Evolutionary conservation across 2,113 vertebrate species (phyloP).

Genomic region (Hippocampus mohnikei): DNA sequence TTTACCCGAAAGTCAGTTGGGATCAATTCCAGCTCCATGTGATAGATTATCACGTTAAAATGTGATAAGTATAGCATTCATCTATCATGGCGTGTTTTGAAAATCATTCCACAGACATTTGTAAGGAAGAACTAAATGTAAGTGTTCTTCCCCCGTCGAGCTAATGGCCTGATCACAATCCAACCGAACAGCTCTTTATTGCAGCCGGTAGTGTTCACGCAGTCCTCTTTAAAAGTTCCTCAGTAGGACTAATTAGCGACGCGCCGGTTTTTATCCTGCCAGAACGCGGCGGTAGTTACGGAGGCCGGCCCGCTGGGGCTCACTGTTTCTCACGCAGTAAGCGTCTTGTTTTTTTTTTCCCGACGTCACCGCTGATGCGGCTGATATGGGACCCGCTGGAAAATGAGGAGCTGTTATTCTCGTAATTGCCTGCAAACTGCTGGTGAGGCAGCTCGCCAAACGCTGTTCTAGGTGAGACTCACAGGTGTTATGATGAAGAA

Average conservation of each 20-base stretch:
- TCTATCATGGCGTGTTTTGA: constrained; percentile 35
- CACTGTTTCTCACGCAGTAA: constrained; percentile 8
- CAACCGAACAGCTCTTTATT: constrained; percentile 56
- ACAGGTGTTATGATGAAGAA: neutral
- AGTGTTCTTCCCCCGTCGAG: neutral
- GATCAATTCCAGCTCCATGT: no score
- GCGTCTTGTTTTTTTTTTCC: constrained; percentile 7
- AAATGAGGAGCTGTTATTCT: constrained; percentile 5
- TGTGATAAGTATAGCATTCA: constrained; percentile 11
- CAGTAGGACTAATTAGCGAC: constrained; percentile 55
- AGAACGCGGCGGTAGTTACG: constrained; percentile 49
- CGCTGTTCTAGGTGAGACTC: neutral
- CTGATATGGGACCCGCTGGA: constrained; percentile 7
- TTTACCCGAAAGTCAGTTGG: no score
- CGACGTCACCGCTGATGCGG: neutral
- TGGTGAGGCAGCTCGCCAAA: constrained; percentile 2
- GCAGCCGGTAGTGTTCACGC: constrained; percentile 39
- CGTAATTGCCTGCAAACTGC: constrained; percentile 8
- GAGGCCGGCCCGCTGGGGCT: constrained; percentile 55
- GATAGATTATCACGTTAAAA: no score
- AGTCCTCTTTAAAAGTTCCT: constrained; percentile 37
- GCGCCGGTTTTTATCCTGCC: constrained; percentile 43
- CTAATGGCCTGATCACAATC: constrained; percentile 37
- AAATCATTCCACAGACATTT: constrained; percentile 30
- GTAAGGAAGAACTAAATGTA: neutral